These are phyloP conservation scores for Embidobia sp. DNA, from an alignment of 2,888 invertebrate species.

Conservation along the genomic window DNA sequence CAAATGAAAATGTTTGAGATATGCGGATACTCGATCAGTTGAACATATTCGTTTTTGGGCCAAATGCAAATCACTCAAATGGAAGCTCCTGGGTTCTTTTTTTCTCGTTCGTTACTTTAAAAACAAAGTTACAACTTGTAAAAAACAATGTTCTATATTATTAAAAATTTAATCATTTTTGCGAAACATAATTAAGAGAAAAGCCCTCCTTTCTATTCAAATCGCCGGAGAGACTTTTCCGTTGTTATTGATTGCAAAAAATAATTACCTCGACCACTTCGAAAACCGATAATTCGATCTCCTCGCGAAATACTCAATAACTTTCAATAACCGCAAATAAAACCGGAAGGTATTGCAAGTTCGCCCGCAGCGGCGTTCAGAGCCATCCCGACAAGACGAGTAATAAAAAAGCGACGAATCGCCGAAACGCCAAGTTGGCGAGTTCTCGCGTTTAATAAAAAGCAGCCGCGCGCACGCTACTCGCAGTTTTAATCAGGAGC, in stretches of 20 bases:
- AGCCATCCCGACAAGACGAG: conserved; percentile 9
- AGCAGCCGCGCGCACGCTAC: conserved; percentile 31
- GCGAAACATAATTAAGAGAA: too few species aligned
- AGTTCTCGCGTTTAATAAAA: conserved; percentile 26
- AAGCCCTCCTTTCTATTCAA: too few species aligned
- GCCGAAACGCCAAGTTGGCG: conserved; percentile 20
- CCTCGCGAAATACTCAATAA: neutral
- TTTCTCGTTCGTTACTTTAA: too few species aligned
- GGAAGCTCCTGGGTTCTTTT: too few species aligned
- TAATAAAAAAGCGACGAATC: neutral
- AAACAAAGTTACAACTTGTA: too few species aligned
- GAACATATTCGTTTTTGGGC: too few species aligned
- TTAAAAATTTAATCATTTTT: too few species aligned
- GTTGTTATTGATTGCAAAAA: neutral
- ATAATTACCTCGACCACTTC: neutral
- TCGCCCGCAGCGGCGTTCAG: neutral
- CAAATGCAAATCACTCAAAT: too few species aligned
- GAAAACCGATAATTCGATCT: neutral
- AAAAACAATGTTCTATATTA: too few species aligned
- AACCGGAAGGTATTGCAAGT: conserved; percentile 1
- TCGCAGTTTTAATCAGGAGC: conserved; percentile 40
- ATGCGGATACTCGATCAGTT: too few species aligned
- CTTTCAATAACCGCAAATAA: neutral
- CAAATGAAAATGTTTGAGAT: too few species aligned
- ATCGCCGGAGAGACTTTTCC: too few species aligned